Evolutionary conservation across 2,113 vertebrate species (phyloP), one percentile per base, ranked within the genome.

Genomic region (Macquaria australasica): DNA sequence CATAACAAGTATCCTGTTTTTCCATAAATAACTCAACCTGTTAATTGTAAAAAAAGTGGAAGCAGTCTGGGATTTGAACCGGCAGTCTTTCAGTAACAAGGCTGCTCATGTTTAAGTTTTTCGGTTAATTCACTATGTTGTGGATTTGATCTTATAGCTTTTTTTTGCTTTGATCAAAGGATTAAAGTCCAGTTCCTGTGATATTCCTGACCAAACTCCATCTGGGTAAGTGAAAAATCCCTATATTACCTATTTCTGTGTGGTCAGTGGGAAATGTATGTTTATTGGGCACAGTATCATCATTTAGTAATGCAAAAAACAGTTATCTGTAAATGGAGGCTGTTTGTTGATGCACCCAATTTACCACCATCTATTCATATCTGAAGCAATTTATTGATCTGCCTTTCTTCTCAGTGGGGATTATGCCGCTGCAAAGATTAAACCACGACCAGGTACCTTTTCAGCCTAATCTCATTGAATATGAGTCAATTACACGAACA

Each of bases 391-490:
- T 50, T 6, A 37, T 25, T 82, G 6, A 70, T 16, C 25, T 77
- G 0, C 60, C 0, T 70, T 67, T 73, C 78, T 48, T 77, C 71
- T 56, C 89, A 96, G 95, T 63, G 88, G 43, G 7, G 89, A 92
- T 72, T 91, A 86, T 88, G 28, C 73, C 64, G 90, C 93, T 60
- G 77, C 64, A 25, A 96, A 95, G 94, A 93, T 93, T 55, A 97
- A 95, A 93, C 58, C 94, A 23, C 82, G 73, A 90, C 95, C 97
- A 96, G 96, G 97, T 97, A 96, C 87, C 4, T 48, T 37, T 41
- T 39, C 15, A 72, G 3, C 25, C 43, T 37, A 5, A 39, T 14
- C 3, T 66, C 4, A 23, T 0, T 23, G 6, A 70, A 34, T 34
- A 9, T 41, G 39, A 66, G 18, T 8, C 20, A 21, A 37, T 6